phyloP scores from a whole-genome alignment of 1,140 invertebrate genomes.

The Cephus cinctus region DNA sequence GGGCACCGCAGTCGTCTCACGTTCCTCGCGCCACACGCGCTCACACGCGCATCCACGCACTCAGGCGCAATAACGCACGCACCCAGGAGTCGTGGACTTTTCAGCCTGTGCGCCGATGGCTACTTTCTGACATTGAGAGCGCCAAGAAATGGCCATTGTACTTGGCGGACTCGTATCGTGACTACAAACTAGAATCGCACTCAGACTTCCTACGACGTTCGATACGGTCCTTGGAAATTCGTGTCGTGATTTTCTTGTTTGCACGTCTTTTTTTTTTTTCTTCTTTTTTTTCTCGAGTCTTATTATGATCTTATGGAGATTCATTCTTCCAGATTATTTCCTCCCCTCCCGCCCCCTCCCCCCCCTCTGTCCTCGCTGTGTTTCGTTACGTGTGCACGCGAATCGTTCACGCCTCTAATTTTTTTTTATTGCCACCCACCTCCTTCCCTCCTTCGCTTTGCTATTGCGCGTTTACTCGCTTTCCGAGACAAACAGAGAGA shows the following conservation, averaged over 20 bases:
- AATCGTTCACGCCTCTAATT: too few species aligned
- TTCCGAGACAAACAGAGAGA: too few species aligned
- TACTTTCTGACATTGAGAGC: slow-evolving; percentile 32
- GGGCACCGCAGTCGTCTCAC: neutral
- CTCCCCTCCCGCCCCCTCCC: neutral
- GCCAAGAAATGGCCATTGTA: slow-evolving; percentile 22
- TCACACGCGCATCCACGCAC: too few species aligned
- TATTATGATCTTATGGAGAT: too few species aligned
- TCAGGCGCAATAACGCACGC: too few species aligned
- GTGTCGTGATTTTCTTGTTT: too few species aligned
- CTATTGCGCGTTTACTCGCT: too few species aligned
- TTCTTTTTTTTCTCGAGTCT: slow-evolving; percentile 1
- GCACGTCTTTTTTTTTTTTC: neutral
- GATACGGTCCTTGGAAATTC: slow-evolving; percentile 1
- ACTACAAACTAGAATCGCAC: too few species aligned
- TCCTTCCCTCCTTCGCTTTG: too few species aligned
- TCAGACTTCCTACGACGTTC: slow-evolving; percentile 41
- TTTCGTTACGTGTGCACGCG: neutral
- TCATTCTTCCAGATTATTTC: neutral
- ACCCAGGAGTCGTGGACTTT: too few species aligned
- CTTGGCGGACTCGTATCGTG: too few species aligned
- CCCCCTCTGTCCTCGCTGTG: neutral
- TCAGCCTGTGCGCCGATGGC: slow-evolving; percentile 12
- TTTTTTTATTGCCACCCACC: too few species aligned
- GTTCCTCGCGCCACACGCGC: neutral